Evolutionary conservation across 35 echinoderm and acorn worm species (phyloP), one percentile per base, ranked within the genome.

Genomic region (Lytechinus pictus): DNA sequence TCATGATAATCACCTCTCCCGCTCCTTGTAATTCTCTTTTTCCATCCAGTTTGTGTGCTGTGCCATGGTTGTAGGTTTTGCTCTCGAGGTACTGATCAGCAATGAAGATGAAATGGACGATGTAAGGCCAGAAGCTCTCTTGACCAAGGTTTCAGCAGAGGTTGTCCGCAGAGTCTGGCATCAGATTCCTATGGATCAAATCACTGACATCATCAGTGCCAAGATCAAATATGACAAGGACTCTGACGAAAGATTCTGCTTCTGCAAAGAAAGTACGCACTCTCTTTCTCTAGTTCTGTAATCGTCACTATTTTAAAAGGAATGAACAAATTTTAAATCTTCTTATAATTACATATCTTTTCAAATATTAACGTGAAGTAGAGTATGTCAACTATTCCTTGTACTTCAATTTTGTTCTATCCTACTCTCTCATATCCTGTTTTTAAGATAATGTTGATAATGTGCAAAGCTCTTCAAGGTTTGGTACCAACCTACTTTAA

Each of bases 41-140:
- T 9, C 13, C 56, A 5, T 24, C 66, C 66, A 79, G 66, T 79
- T 79, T 79, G 66, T 79, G 66, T 79, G 66, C 19, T 79, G 66
- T 79, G 66, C 66, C n/a, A 79, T 79, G 66, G 66, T 79, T 79
- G 66, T 79, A 7, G 66, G 66, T n/a, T 79, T 79, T n/a, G 66
- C 66, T 24, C 66, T 79, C 3, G 66, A 79, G 66, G 14, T 79
- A 24, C 66, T 79, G 66, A 16, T 79, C 14, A 79, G 66, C 66
- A 79, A 79, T 24, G 66, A 79, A 79, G 66, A 79, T 79, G 66
- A 79, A 79, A 19, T 79, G 66, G n/a, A 16, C 21, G 66, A 79
- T n/a, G 66, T 16, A 5, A 24, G 21, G 66, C 66, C 66, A 79
- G 66, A 79, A 7, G n/a, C 66, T 79, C 66, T 79, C 66, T 24